These are phyloP conservation scores for Pantelozetes paolii DNA, from an alignment of 2,888 invertebrate genomes.

Conservation along the genomic window DNA sequence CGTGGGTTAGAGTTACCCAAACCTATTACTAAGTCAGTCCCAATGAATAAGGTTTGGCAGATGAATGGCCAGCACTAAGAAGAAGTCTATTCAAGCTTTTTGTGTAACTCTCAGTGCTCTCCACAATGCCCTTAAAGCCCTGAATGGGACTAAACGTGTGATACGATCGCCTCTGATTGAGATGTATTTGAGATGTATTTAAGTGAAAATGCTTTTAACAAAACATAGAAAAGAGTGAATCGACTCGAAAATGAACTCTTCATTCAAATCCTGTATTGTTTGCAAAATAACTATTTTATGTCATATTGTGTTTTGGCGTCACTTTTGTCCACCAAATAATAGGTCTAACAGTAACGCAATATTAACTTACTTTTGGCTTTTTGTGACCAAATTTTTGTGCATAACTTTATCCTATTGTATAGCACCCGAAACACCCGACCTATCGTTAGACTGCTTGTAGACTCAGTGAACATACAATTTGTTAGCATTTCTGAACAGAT, in stretches of 20 bases:
- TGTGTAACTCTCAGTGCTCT: neutral
- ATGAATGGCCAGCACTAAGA: neutral
- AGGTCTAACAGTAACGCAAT: conserved; percentile 17
- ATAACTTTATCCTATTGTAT: neutral
- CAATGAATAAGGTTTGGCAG: neutral
- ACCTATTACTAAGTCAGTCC: neutral
- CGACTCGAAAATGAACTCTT: conserved; percentile 14
- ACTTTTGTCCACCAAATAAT: conserved; percentile 8
- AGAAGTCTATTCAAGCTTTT: conserved; percentile 10
- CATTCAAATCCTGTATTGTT: neutral
- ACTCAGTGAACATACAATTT: neutral
- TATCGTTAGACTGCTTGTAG: no score
- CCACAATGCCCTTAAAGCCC: neutral
- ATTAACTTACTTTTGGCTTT: neutral
- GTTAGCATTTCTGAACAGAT: neutral
- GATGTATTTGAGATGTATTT: neutral
- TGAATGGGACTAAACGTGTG: conserved; percentile 2
- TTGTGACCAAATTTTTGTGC: neutral
- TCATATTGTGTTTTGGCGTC: conserved; percentile 35
- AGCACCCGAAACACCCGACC: no score
- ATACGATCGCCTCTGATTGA: conserved; percentile 32
- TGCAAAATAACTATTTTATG: conserved; percentile 1
- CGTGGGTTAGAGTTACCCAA: conserved; percentile 21
- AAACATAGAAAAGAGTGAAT: neutral
- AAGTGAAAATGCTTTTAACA: neutral